These are phyloP conservation scores for Lepus americanus DNA, from an alignment of 2,113 vertebrate species.

Conservation along the genomic window DNA sequence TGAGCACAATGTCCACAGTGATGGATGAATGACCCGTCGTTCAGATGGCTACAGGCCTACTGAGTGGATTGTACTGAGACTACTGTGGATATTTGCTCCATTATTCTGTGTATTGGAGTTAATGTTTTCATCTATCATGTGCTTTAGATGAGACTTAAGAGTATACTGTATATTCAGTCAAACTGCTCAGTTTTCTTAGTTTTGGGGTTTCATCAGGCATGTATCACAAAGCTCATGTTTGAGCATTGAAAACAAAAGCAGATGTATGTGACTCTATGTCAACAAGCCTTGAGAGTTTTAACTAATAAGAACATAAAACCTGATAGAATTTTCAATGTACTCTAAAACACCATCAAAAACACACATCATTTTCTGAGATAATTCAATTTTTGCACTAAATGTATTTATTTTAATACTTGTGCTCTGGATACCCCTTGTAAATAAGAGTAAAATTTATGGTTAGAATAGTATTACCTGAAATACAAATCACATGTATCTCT, in stretches of 20 bases:
- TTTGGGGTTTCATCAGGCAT: neutral
- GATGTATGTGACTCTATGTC: neutral
- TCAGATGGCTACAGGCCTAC: neutral
- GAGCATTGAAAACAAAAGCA: conserved; percentile 10
- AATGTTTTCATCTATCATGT: neutral
- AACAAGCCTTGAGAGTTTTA: neutral
- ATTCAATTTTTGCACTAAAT: neutral
- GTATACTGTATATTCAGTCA: neutral
- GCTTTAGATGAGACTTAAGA: conserved; percentile 12
- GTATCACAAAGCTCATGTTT: neutral
- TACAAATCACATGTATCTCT: neutral
- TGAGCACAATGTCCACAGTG: neutral
- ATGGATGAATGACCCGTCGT: neutral
- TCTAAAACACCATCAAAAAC: conserved; percentile 43
- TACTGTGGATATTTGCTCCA: neutral
- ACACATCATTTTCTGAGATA: conserved; percentile 28
- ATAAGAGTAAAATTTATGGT: conserved; percentile 19
- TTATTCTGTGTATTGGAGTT: neutral
- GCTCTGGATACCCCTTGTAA: conserved; percentile 24
- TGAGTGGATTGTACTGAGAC: neutral
- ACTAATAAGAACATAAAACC: conserved; percentile 42
- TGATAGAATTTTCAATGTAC: conserved; percentile 21
- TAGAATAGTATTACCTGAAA: conserved; percentile 24
- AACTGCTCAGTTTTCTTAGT: neutral
- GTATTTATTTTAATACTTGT: conserved; percentile 31